Conservation (phyloP, 2,888 invertebrate species). For the Linyphia triangularis region DNA sequence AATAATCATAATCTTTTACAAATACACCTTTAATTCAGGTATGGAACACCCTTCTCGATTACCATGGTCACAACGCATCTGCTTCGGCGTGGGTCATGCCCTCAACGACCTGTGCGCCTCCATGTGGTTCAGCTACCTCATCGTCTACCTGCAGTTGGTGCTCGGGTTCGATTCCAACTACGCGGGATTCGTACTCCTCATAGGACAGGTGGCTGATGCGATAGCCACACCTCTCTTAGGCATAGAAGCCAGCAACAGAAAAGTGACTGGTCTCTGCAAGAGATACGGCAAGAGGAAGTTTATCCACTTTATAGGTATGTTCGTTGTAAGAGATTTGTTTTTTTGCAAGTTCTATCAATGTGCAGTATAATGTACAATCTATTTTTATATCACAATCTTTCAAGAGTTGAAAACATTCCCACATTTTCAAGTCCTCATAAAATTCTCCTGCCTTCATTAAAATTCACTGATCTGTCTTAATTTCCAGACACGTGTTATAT, state of each 20-base stretch:
- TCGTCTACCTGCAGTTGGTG: slow-evolving; percentile 85
- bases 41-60: slow-evolving; percentile 18
- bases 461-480: no score
- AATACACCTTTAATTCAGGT: neutral
- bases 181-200: slow-evolving; percentile 85
- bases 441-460: no score
- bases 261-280: slow-evolving; percentile 17
- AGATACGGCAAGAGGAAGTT: slow-evolving; percentile 73
- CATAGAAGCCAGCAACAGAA: slow-evolving; percentile 79
- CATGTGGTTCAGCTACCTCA: slow-evolving; percentile 95
- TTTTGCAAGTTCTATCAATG: no score
- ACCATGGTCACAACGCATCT: slow-evolving; percentile 79
- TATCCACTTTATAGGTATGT: slow-evolving; percentile 73
- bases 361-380: no score
- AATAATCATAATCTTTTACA: neutral
- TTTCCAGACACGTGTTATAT: no score
- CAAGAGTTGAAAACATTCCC: no score
- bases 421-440: no score
- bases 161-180: slow-evolving; percentile 81
- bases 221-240: slow-evolving; percentile 82
- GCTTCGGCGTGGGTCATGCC: slow-evolving; percentile 90
- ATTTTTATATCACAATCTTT: no score
- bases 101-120: slow-evolving; percentile 95
- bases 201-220: slow-evolving; percentile 84
- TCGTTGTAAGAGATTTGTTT: no score